Evolutionary conservation across 2,797 vertebrate species (phyloP), one percentile per base, ranked within the genome.

Genomic region (Eulemur albifrons): DNA sequence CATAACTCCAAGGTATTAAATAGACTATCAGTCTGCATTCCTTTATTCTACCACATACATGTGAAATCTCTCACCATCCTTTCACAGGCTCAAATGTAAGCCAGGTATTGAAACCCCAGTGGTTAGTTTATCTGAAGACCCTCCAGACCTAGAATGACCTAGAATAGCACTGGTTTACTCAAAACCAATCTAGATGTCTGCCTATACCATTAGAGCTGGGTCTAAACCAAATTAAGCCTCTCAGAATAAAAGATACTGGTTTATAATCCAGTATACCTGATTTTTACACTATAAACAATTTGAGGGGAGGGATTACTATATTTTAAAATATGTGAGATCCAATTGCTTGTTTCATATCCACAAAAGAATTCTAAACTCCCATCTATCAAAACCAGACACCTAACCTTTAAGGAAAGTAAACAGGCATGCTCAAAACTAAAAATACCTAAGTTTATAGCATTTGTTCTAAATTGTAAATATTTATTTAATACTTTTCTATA

Each of bases 41-140:
- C 38, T 57, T 82, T 89, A 93, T 45, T 69, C 48, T 10, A 94
- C 27, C 21, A 89, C 30, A 35, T 88, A 65, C 32, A 90, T 32
- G 57, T 75, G 30, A 96, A 96, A 94, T 88, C 80, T 92, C 73
- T 96, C 50, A 73, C 7, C 90, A 69, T 79, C 72, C 88, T 94
- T 94, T 52, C 45, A 92, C 7, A 92, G 81, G 43, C 40, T 95
- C 90, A 92, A 93, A 90, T 59, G 45, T 59, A 91, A 92, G 54
- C 9, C n/a, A 97, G 32, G 45, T 80, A 57, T 25, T 57, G 32
- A 97, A 96, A 97, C 15, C 79, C 91, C 38, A 94, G 81, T 72
- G 32, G 50, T 83, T 69, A 85, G n/a, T n/a, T 52, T 57, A 92
- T 91, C 18, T 61, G 57, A 93, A 69, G 43, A 61, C 6, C 12